Base-by-base conservation (phyloP, 2,888 invertebrate species). In the Lepeophtheirus nordmannii region DNA sequence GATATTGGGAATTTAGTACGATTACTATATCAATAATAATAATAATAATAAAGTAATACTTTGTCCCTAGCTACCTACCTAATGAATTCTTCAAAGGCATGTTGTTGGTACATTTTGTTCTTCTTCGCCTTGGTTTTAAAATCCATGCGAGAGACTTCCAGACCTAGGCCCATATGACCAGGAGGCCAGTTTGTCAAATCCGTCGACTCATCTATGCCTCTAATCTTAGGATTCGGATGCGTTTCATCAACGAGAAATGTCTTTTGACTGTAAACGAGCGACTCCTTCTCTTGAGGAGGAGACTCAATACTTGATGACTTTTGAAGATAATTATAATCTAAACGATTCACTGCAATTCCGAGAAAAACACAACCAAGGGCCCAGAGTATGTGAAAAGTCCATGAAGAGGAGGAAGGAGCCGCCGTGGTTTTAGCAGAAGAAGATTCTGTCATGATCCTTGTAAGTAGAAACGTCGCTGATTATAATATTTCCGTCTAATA, bases 41-140 rank as follows among this genome's bases (percentile, higher is more conserved):
- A n/a, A n/a, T n/a, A n/a, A n/a, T n/a, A n/a, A n/a, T n/a, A n/a
- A n/a, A n/a, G n/a, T n/a, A n/a, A n/a, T n/a, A n/a, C n/a, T n/a
- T n/a, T n/a, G n/a, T n/a, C n/a, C n/a, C n/a, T n/a, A n/a, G n/a
- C n/a, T n/a, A n/a, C n/a, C n/a, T 46, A 46, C 53, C 53, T 46
- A 46, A 46, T 46, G 17, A 58, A 66, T 23, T 66, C 66, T n/a
- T 66, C 60, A 40, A 66, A 66, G 30, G 58, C 66, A 40, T 66
- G 66, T 14, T 58, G 14, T 40, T 66, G 37, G 46, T 66, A 66
- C 66, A 66, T 66, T 22, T 39, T 22, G 11, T 66, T 23, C 41
- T 41, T 37, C 22, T 66, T 66, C 30, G 30, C 40, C 39, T 38
- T 61, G 22, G 58, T 58, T n/a, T 37, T 37, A 14, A 17, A 20